Evolutionary conservation across 2,113 vertebrate species (phyloP), one percentile per base, ranked within the genome.

Genomic region (Cervus canadensis): DNA sequence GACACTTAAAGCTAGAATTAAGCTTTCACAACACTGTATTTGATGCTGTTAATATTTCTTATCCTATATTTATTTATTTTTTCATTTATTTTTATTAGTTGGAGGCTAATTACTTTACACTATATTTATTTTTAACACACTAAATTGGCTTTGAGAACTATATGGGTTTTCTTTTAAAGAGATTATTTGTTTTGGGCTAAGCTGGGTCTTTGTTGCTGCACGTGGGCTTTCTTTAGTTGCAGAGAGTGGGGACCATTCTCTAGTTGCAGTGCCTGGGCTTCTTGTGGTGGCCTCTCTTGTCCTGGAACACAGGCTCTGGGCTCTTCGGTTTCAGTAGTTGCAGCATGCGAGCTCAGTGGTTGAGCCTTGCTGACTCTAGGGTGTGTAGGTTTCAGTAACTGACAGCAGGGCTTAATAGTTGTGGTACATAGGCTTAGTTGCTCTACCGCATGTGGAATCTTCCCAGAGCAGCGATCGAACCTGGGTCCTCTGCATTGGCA

Each of bases 251-350:
- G 36, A 74, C 10, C 0, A 6, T 19, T 71, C 64, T 40, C 71
- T 7, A 13, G 23, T 26, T 43, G 71, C 1, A 3, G 40, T 15
- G 36, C 6, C 0, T 0, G 12, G 23, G 71, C 11, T 26, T 25
- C 67, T 40, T 7, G 40, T 26, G 23, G 23, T 26, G 40, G 71
- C 12, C 43, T 43, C 40, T 43, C 40, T 43, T 25, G 21, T 25
- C 36, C 11, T 21, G 6, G 6, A 40, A 43, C 36, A 74, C 5
- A 74, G 36, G 71, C 71, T 43, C 21, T 43, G 36, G 36, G 6
- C 71, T 74, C 71, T 25, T 43, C 36, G 6, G 36, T 43, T 4
- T 74, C 36, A 3, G 71, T 26, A 25, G 36, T 25, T 74, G 21
- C 3, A 74, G n/a, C 21, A 25, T 7, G 3, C 0, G 1, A 74